Evolutionary conservation across 2,797 vertebrate species (phyloP).

Genomic region (Enteromius thamalakanensis): DNA sequence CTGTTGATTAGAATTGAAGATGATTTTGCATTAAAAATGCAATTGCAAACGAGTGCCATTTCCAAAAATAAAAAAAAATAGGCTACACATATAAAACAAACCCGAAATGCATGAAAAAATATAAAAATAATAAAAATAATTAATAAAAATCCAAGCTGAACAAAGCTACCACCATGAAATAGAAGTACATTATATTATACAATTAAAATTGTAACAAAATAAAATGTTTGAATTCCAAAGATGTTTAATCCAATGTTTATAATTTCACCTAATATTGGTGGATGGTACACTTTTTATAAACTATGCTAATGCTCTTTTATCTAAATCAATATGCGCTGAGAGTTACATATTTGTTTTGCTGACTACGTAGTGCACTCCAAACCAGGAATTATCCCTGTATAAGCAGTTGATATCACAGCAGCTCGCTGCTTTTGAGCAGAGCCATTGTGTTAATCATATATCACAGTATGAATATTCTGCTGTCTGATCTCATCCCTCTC

Average conservation of each 20-base stretch:
- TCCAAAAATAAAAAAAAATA: not conserved
- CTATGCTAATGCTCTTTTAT: not conserved
- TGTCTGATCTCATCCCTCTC: conserved; percentile 10
- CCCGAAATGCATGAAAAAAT: not conserved
- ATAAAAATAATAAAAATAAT: no score
- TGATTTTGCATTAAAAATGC: not conserved
- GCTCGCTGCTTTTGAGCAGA: not conserved
- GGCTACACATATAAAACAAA: not conserved
- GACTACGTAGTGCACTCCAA: not conserved
- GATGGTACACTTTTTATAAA: not conserved
- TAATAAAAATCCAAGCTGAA: not conserved
- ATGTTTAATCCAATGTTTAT: not conserved
- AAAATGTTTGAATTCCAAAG: not conserved
- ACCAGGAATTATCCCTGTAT: not conserved
- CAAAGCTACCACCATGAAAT: not conserved
- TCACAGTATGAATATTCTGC: not conserved
- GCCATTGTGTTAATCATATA: not conserved
- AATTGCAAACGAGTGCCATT: not conserved
- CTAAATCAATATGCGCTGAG: not conserved
- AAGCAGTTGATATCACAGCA: no score
- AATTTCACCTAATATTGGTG: not conserved
- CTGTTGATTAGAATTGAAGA: not conserved
- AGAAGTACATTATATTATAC: not conserved
- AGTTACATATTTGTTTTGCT: not conserved
- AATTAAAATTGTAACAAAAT: not conserved